These are phyloP conservation scores for Sander vitreus DNA, from an alignment of 2,113 vertebrate species.

Conservation along the genomic window DNA sequence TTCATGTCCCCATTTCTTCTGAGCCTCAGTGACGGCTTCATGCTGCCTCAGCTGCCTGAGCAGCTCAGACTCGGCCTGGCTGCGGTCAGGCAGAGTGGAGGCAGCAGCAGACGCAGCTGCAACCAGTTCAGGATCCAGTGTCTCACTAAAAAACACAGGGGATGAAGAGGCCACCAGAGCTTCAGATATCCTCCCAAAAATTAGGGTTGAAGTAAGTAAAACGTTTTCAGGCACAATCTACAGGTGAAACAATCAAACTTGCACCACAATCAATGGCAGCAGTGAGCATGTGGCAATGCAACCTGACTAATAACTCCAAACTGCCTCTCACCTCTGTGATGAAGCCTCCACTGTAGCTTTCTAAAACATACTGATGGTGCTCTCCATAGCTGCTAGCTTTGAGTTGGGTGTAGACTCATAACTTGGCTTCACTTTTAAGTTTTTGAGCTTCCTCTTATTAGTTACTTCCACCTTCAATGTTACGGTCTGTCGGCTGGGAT, in stretches of 20 bases:
- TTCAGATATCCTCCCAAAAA: neutral
- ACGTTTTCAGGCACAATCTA: neutral
- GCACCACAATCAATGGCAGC: neutral
- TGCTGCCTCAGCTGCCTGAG: slow-evolving; percentile 88
- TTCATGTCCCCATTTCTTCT: slow-evolving; percentile 74
- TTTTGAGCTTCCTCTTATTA: slow-evolving; percentile 79
- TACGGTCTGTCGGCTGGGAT: slow-evolving; percentile 42
- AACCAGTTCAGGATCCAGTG: slow-evolving; percentile 85
- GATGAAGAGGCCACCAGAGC: neutral
- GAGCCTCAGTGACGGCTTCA: slow-evolving; percentile 81
- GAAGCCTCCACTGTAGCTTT: slow-evolving; percentile 62
- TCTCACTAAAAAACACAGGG: slow-evolving; percentile 55
- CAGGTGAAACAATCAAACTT: neutral
- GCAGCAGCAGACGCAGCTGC: slow-evolving; percentile 90
- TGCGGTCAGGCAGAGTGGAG: slow-evolving; percentile 85
- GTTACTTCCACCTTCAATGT: slow-evolving; percentile 92
- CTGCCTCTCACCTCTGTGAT: slow-evolving; percentile 81
- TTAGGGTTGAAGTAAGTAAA: neutral
- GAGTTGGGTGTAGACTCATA: slow-evolving; percentile 34
- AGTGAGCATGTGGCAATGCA: neutral
- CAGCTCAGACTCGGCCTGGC: slow-evolving; percentile 88
- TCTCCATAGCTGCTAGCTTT: slow-evolving; percentile 46
- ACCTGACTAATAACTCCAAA: neutral
- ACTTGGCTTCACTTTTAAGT: slow-evolving; percentile 59
- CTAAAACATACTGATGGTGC: slow-evolving; percentile 74